A percentile compares a stretch with the other conserved stretches of the same genome.
These are phyloP conservation scores for Arremon brunneinucha DNA, from an alignment of 2,797 vertebrate species.

Conservation along the genomic window DNA sequence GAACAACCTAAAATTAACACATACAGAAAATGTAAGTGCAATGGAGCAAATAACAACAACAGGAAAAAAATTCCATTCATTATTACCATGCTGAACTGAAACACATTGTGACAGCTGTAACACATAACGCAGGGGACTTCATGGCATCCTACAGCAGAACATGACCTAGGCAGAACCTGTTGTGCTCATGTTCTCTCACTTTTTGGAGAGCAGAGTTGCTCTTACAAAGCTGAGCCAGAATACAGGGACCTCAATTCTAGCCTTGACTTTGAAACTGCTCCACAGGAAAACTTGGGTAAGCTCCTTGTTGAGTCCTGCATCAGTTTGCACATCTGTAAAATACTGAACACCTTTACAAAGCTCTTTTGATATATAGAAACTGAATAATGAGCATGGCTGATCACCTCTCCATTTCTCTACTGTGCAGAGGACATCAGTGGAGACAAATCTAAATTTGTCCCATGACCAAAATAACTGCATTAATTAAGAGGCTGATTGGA, in stretches of 20 bases:
- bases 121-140: background rate
- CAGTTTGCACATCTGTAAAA: background rate
- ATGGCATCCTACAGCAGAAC: background rate
- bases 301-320: background rate
- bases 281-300: background rate
- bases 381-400: background rate
- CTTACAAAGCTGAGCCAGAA: background rate
- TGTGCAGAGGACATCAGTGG: background rate
- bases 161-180: background rate
- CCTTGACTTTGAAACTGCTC: background rate
- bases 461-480: background rate
- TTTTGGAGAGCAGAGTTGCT: background rate
- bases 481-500: conserved; percentile 10
- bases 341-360: background rate
- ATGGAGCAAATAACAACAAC: background rate
- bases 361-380: background rate
- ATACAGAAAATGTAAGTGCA: background rate
- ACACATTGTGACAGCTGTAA: background rate
- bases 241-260: background rate
- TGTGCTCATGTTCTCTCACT: background rate
- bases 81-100: background rate
- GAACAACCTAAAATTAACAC: background rate
- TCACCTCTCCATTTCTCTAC: background rate
- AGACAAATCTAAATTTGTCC: conserved; percentile 18
- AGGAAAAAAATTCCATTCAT: background rate